Evolutionary conservation across 2,797 vertebrate genomes (phyloP).

Genomic region (Discoglossus pictus): DNA sequence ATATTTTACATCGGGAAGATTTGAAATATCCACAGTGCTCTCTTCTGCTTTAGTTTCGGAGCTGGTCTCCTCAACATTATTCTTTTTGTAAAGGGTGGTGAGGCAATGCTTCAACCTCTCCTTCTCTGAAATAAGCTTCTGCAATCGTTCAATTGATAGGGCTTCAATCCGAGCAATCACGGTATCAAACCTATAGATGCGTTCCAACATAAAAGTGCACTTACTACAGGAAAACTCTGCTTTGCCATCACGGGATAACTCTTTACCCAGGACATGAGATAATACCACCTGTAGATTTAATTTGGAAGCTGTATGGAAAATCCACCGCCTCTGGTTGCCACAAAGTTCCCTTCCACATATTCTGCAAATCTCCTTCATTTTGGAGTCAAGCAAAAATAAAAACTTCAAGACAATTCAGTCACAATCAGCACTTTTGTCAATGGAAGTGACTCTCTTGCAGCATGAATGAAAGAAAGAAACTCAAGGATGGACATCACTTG

Average conservation of each 20-base stretch:
- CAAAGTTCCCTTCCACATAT: conserved; percentile 91
- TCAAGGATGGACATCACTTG: too few relatives aligned
- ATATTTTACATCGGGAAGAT: conserved; percentile 75
- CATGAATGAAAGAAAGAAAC: too few relatives aligned
- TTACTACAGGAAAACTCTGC: conserved; percentile 95
- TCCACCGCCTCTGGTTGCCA: conserved; percentile 95
- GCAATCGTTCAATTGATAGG: conserved; percentile 86
- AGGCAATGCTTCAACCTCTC: conserved; percentile 89
- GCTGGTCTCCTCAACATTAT: conserved; percentile 68
- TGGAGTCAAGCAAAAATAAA: conserved; percentile 67
- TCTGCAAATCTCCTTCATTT: conserved; percentile 86
- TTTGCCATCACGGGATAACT: conserved; percentile 85
- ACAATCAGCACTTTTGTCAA: too few relatives aligned
- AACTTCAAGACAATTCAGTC: too few relatives aligned
- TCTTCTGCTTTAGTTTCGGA: conserved; percentile 58
- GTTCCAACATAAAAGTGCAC: conserved; percentile 95
- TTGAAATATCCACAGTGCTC: conserved; percentile 71
- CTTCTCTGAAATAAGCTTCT: conserved; percentile 88
- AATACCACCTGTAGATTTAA: conserved; percentile 93
- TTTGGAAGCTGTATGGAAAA: conserved; percentile 90
- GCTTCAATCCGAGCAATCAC: conserved; percentile 88
- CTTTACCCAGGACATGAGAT: conserved; percentile 86
- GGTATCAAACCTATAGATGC: conserved; percentile 87
- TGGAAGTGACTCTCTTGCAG: too few relatives aligned
- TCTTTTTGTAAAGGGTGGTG: conserved; percentile 80